Evolutionary conservation across 2,888 invertebrate species (phyloP), one percentile per base, ranked within the genome.

Genomic region (Bombyx huttoni): DNA sequence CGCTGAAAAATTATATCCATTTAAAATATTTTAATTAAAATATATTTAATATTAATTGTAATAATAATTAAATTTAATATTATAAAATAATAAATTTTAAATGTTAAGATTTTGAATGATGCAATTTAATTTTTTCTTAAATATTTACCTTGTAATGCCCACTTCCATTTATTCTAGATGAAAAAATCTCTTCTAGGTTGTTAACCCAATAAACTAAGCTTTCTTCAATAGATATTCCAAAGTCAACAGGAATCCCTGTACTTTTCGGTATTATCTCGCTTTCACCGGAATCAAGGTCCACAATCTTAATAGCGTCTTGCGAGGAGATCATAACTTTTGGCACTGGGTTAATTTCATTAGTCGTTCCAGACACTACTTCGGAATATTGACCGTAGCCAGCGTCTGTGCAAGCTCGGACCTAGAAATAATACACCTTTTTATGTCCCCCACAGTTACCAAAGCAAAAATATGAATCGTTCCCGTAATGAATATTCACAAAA

Each of bases 181-280:
- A 90, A 60, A 93, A 91, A 55, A 94, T 78, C 72, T 94, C 93
- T 56, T 92, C 91, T 69, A 92, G 89, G 63, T 94, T 92, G 65
- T 96, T 95, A 12, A 96, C 91, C 96, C 96, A 97, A 64, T 94
- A 94, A 7, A 96, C 85, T 24, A 92, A 90, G 53, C 92, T 91
- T 66, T 96, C 96, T 61, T 91, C 91, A 3, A 92, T 91, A 46
- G 93, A 86, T 55, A 91, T 91, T 8, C 91, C 89, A 54, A 96
- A 89, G 65, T 94, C 93, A 9, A 92, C 88, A 0, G 94, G 93
- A 53, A 91, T 91, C 8, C 92, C 91, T 8, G 91, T 91, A 46
- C 91, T 92, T 54, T 92, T 90, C 9, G 92, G 77, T 49, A 92
- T 82, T 1, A 88, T 91, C 57, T 90, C 89, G 50, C 91, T 91